Evolutionary conservation across 2,797 vertebrate species (phyloP).

Genomic region (Hippoglossus hippoglossus): DNA sequence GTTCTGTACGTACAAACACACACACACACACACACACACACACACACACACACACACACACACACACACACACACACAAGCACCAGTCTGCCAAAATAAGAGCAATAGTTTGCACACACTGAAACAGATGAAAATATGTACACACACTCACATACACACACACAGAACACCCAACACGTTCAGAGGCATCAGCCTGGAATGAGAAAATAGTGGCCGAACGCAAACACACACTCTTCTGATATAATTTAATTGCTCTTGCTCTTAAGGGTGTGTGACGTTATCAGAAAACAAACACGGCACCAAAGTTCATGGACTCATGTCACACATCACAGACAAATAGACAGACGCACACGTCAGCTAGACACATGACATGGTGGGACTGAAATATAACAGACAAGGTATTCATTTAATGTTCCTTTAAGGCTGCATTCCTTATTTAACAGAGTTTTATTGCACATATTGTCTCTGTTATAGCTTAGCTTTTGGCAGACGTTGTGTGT

Average conservation of each 20-base stretch:
- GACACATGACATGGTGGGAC: slow-evolving; percentile 62
- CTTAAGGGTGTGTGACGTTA: slow-evolving; percentile 47
- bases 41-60: slow-evolving; percentile 24
- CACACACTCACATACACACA: slow-evolving; percentile 10
- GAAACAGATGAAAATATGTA: slow-evolving; percentile 58
- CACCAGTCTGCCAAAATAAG: slow-evolving; percentile 27
- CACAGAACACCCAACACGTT: slow-evolving; percentile 74
- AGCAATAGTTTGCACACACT: slow-evolving; percentile 31
- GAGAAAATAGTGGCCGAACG: slow-evolving; percentile 44
- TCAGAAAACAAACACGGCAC: slow-evolving; percentile 55
- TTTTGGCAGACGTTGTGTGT: slow-evolving; percentile 39
- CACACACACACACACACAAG: slow-evolving; percentile 21
- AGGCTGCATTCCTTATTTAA: slow-evolving; percentile 63
- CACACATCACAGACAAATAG: slow-evolving; percentile 46
- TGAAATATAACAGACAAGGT: slow-evolving; percentile 68
- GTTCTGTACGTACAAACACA: slow-evolving; percentile 25
- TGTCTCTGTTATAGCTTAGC: slow-evolving; percentile 66
- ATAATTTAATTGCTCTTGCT: slow-evolving; percentile 37
- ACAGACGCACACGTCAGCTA: slow-evolving; percentile 32
- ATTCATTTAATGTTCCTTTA: slow-evolving; percentile 62
- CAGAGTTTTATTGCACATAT: slow-evolving; percentile 59
- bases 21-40: slow-evolving; percentile 20
- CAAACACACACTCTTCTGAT: slow-evolving; percentile 27
- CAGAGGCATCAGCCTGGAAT: slow-evolving; percentile 54
- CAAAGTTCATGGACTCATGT: slow-evolving; percentile 38